Evolutionary conservation across 2,113 vertebrate species (phyloP).

Genomic region (Sinosuthora webbiana): DNA sequence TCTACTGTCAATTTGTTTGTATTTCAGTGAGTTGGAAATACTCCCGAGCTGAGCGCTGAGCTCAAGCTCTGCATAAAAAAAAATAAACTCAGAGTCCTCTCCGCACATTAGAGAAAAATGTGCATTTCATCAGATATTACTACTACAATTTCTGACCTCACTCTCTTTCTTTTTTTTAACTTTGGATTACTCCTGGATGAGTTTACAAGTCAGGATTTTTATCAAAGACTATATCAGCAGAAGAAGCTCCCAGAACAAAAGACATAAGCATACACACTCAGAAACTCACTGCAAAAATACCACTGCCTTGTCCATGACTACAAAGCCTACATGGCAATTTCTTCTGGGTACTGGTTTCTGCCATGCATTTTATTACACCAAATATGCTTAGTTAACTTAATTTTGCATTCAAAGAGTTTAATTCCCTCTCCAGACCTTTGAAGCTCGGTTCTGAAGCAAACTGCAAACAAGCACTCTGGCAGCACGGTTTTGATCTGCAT

Average conservation of each 20-base stretch:
- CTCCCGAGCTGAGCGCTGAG: not conserved
- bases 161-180: not conserved
- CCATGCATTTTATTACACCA: not conserved
- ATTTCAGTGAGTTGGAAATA: not conserved
- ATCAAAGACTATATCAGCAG: not conserved
- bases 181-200: not conserved
- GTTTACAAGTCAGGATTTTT: not conserved
- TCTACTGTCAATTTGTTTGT: not conserved
- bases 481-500: not conserved
- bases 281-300: conserved; percentile 21
- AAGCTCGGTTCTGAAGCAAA: conserved; percentile 30
- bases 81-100: not conserved
- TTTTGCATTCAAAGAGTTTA: conserved; percentile 34
- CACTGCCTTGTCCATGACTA: not conserved
- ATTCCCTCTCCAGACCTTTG: conserved; percentile 1
- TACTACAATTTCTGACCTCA: not conserved
- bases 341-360: not conserved
- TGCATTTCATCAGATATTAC: not conserved
- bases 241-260: conserved; percentile 12
- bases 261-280: not conserved
- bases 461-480: not conserved
- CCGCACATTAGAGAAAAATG: not conserved
- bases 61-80: not conserved
- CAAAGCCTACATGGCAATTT: not conserved
- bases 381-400: conserved; percentile 32